Base-by-base conservation (phyloP, 2,797 vertebrate species). In the Limosa lapponica region DNA sequence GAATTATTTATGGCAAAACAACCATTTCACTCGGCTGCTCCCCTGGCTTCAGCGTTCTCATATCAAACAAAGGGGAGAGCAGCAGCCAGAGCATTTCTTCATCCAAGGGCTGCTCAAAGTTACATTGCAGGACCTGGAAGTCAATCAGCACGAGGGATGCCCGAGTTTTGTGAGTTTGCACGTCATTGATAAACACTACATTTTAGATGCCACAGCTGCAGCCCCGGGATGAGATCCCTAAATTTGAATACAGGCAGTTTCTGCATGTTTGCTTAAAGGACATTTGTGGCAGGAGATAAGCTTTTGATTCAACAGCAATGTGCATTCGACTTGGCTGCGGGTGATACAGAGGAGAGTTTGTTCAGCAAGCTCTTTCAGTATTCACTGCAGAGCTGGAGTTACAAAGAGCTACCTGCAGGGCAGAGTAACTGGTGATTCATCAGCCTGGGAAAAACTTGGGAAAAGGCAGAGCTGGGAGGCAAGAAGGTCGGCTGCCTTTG, bases 1-100 rank as follows among this genome's bases (percentile, higher is more conserved):
- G 69, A 86, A 96, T 94, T 91, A 95, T 95, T 96, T 91, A 92
- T 74, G 54, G 34, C 8, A 79, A 93, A 95, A 66, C 67, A 94
- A 84, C 36, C 12, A 34, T 93, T 94, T 77, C 55, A 59, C 77
- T 92, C 67, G 69, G 71, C 51, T 89, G 3, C 17, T 94, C 81
- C 46, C 78, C 44, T 27, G 67, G 36, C 43, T 80, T 87, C 59
- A 62, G 32, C 7, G 1, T 82, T 74, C 74, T 77, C 52, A 34
- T 84, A 77, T 48, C 72, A 85, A 82, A 90, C 67, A 89, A 91
- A 84, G 48, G 22, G 58, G 23, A 66, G 32, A 65, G 62, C 41
- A 93, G 71, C 28, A 85, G 25, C 43, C 82, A 90, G 82, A 43
- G 43, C 48, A 59, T 62, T 84, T 79, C 41, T 67, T 70, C 34